These are phyloP conservation scores for Morpho helenor DNA, from an alignment of 2,888 invertebrate genomes.

Conservation along the genomic window DNA sequence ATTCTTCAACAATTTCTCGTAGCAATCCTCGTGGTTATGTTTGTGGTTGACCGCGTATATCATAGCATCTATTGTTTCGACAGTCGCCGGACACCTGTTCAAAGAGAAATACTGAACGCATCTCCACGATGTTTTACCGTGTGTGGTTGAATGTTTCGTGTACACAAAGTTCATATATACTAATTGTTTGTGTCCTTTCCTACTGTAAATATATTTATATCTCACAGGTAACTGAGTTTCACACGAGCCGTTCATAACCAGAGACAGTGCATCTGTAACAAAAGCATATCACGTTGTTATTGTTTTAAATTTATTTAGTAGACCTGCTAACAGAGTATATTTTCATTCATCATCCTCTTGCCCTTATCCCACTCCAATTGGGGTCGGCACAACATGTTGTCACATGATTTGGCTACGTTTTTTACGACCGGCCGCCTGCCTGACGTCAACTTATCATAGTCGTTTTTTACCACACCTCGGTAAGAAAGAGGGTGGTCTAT, in stretches of 20 bases:
- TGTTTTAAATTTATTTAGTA: too few relatives aligned
- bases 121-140: slow-evolving; percentile 74
- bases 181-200: slow-evolving; percentile 75
- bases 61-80: slow-evolving; percentile 72
- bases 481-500: too few relatives aligned
- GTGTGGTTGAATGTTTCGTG: slow-evolving; percentile 74
- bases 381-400: too few relatives aligned
- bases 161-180: slow-evolving; percentile 76
- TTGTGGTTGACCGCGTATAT: slow-evolving; percentile 72
- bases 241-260: slow-evolving; percentile 62
- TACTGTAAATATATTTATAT: slow-evolving; percentile 74
- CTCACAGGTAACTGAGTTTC: slow-evolving; percentile 61
- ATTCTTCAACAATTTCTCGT: slow-evolving; percentile 65
- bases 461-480: too few relatives aligned
- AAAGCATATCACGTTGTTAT: slow-evolving; percentile 14
- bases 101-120: slow-evolving; percentile 75
- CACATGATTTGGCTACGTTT: too few relatives aligned
- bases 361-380: too few relatives aligned
- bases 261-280: slow-evolving; percentile 67
- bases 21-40: slow-evolving; percentile 73
- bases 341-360: too few relatives aligned
- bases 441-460: too few relatives aligned
- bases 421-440: too few relatives aligned
- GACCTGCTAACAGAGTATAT: too few relatives aligned
- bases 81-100: slow-evolving; percentile 74